A percentile compares a stretch with the other conserved stretches of the same genome.
Conservation (phyloP, 2,888 invertebrate genomes). For the Autographa pulchrina region DNA sequence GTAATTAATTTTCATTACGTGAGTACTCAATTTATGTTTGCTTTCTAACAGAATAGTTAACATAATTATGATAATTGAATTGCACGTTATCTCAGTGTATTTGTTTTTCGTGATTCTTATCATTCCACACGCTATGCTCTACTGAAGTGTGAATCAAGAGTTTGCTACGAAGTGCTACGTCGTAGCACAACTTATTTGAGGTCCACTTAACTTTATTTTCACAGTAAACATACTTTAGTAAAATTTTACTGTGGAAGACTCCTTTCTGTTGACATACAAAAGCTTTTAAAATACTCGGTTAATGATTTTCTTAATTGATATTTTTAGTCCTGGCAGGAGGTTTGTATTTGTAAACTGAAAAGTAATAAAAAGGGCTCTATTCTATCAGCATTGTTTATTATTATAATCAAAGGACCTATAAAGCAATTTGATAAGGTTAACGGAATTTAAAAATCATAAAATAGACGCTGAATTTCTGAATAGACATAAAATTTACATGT, state of each 20-base stretch:
- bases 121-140: conserved; percentile 20
- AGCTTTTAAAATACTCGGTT: neutral
- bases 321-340: no score
- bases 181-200: conserved; percentile 44
- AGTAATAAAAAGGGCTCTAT: no score
- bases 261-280: neutral
- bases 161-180: conserved; percentile 62
- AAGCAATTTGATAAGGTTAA: no score
- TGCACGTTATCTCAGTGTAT: conserved; percentile 1
- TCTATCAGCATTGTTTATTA: no score
- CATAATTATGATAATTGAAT: conserved; percentile 28
- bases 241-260: neutral
- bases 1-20: conserved; percentile 45
- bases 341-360: no score
- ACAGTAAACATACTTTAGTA: neutral
- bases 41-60: conserved; percentile 25
- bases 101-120: conserved; percentile 10
- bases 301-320: no score
- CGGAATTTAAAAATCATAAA: no score
- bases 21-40: conserved; percentile 33
- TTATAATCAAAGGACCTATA: no score
- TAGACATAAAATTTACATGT: no score
- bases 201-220: conserved; percentile 10
- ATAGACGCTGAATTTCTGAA: no score
- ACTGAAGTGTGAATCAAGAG: conserved; percentile 15